phyloP scores from a whole-genome alignment of 2,797 vertebrate species.

The Erpetoichthys calabaricus region DNA sequence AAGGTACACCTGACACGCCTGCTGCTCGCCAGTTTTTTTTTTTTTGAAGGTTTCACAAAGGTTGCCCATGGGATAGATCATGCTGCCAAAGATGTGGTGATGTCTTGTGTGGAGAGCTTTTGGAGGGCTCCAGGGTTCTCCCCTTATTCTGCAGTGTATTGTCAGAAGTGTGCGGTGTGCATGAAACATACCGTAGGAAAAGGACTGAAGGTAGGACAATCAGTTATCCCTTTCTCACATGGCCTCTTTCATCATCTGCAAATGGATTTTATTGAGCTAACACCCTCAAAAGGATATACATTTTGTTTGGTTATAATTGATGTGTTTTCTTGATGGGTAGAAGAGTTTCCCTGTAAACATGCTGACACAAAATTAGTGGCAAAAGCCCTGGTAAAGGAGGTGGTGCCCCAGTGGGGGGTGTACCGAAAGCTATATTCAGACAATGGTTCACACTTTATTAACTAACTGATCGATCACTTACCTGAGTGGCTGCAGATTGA shows the following conservation, averaged over 20 bases:
- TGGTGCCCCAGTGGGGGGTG: slow-evolving; percentile 3
- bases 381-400: neutral
- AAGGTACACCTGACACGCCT: no score
- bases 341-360: slow-evolving; percentile 4
- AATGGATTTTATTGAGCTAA: slow-evolving; percentile 3
- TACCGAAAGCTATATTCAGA: slow-evolving; percentile 3
- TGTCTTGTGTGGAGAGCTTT: no score
- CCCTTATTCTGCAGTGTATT: no score
- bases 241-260: slow-evolving; percentile 3
- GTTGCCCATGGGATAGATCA: no score
- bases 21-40: no score
- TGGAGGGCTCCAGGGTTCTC: no score
- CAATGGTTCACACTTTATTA: slow-evolving; percentile 3
- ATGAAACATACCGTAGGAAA: no score
- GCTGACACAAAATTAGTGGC: neutral
- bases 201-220: no score
- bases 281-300: slow-evolving; percentile 3
- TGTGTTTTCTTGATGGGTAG: slow-evolving; percentile 1
- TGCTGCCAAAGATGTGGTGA: no score
- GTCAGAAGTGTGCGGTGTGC: no score
- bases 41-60: no score
- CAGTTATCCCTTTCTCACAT: slow-evolving; percentile 1
- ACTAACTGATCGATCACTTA: neutral
- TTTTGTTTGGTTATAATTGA: slow-evolving; percentile 4
- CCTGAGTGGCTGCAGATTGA: no score